Percentiles rank a stretch among this genome's conserved stretches.
Evolutionary conservation across 2,113 vertebrate genomes (phyloP).

Genomic region (Prochilodus magdalenae): DNA sequence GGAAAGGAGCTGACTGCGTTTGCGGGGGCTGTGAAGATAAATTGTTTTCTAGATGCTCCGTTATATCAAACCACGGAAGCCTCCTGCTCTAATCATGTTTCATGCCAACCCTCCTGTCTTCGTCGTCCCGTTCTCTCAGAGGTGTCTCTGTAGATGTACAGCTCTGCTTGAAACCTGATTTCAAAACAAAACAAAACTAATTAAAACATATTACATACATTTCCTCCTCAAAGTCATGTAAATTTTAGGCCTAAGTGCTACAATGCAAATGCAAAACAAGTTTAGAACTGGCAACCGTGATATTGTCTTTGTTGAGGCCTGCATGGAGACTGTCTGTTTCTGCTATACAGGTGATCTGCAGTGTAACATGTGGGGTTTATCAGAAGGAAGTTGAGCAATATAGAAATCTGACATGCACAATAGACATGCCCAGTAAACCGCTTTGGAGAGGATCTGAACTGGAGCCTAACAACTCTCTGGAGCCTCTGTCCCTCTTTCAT

Average conservation of each 20-base stretch:
- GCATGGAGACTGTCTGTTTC: not conserved
- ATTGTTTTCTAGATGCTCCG: slow-evolving; percentile 62
- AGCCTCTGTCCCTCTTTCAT: no score
- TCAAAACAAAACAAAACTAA: not conserved
- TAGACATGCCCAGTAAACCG: not conserved
- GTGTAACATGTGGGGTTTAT: not conserved
- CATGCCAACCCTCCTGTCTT: slow-evolving; percentile 67
- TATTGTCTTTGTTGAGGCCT: not conserved
- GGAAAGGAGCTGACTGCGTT: slow-evolving; percentile 39
- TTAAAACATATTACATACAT: not conserved
- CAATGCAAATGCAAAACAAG: not conserved
- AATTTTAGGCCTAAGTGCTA: not conserved
- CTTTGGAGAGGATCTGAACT: not conserved
- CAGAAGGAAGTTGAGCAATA: not conserved
- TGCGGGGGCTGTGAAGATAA: slow-evolving; percentile 58
- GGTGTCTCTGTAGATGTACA: slow-evolving; percentile 54
- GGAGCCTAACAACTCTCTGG: no score
- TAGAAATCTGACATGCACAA: not conserved
- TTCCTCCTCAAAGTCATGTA: not conserved
- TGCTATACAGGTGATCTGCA: not conserved
- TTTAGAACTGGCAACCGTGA: not conserved
- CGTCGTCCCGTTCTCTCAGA: slow-evolving; percentile 63
- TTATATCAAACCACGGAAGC: slow-evolving; percentile 68
- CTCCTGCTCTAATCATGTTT: slow-evolving; percentile 71
- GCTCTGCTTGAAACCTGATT: slow-evolving; percentile 32